Conservation (phyloP, 2,113 vertebrate species). For the Pollimyrus isidori region DNA sequence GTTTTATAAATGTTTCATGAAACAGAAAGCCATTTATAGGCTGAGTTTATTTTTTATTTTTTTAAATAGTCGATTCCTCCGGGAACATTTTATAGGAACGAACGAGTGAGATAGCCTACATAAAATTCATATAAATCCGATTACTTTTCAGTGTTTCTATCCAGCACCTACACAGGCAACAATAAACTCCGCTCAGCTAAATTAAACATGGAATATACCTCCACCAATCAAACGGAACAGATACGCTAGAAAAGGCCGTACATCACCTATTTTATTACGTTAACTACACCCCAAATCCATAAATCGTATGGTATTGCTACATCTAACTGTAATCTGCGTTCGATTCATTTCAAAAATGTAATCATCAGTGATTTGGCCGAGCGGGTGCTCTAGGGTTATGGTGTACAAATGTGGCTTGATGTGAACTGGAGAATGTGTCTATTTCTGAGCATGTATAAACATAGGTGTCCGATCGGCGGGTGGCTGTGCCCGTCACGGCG, state of each 20-base stretch:
- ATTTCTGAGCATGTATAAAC: background rate
- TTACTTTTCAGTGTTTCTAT: background rate
- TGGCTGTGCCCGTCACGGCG: background rate
- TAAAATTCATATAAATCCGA: background rate
- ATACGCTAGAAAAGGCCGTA: background rate
- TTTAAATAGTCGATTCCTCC: background rate
- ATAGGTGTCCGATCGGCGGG: background rate
- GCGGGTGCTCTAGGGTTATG: background rate
- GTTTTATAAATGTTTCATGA: background rate
- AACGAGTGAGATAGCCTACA: background rate
- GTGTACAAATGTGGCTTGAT: background rate
- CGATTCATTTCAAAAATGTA: background rate
- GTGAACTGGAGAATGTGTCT: background rate
- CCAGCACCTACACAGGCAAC: background rate
- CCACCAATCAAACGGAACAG: background rate
- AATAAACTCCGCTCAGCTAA: background rate
- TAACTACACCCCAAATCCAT: background rate
- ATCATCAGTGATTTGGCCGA: background rate
- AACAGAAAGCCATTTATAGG: background rate
- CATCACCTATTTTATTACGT: background rate
- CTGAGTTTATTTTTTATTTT: background rate
- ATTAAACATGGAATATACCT: background rate
- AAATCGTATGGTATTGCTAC: background rate
- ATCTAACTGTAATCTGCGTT: background rate
- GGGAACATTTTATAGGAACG: background rate